phyloP scores from a whole-genome alignment of 2,888 invertebrate genomes.

The Minunthozetes semirufus region DNA sequence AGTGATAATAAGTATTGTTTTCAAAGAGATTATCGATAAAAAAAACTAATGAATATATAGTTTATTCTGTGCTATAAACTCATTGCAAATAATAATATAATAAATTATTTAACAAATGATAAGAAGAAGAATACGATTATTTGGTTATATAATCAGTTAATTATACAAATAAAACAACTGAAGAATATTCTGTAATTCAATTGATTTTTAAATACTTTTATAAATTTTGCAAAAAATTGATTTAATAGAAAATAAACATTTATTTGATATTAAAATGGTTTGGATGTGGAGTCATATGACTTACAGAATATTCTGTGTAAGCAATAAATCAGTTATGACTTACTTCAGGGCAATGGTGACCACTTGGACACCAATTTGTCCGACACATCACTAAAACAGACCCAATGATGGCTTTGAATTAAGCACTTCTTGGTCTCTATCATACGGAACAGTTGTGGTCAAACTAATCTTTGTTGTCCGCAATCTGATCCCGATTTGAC shows the following conservation, averaged over 20 bases:
- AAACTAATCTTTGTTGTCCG: not conserved
- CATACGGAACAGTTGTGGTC: constrained; percentile 8
- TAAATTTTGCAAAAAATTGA: too few relatives aligned
- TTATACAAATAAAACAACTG: not conserved
- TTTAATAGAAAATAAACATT: too few relatives aligned
- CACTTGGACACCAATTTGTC: constrained; percentile 37
- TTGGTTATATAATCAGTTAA: not conserved
- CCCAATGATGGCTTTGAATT: constrained; percentile 14
- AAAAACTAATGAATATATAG: not conserved
- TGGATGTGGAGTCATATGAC: not conserved
- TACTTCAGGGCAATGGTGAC: constrained; percentile 39
- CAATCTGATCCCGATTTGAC: not conserved
- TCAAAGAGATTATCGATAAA: not conserved
- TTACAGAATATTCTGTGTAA: not conserved
- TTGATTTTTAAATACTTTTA: not conserved
- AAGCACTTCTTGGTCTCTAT: constrained; percentile 1
- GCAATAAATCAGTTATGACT: too few relatives aligned
- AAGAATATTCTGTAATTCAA: too few relatives aligned
- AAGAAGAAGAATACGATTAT: too few relatives aligned
- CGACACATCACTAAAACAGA: constrained; percentile 37
- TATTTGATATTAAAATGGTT: not conserved
- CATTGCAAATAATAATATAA: too few relatives aligned
- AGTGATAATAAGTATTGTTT: not conserved
- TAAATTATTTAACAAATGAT: too few relatives aligned
- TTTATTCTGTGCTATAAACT: not conserved